These are phyloP conservation scores for Silvanus unidentatus DNA, from an alignment of 2,888 invertebrate genomes.

Conservation along the genomic window DNA sequence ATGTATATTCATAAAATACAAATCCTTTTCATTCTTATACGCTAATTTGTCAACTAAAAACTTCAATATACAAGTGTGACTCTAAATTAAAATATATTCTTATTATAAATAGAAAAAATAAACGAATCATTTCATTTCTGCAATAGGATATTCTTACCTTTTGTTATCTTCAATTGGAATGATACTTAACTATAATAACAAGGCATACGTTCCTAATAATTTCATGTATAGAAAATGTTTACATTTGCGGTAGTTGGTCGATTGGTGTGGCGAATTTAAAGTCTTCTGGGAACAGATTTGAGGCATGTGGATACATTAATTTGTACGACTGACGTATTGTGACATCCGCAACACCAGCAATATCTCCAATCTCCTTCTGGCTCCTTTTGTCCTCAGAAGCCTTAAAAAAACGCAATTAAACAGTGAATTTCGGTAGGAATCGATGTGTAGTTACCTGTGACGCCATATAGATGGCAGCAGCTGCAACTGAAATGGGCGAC, in stretches of 20 bases:
- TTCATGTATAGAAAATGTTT: conserved; percentile 19
- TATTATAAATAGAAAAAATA: no score
- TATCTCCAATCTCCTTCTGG: conserved; percentile 97
- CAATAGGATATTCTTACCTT: no score
- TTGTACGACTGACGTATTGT: conserved; percentile 97
- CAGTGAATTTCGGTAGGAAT: neutral
- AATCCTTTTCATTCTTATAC: no score
- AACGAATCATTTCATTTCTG: no score
- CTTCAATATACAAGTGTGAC: no score
- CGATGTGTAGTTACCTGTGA: no score
- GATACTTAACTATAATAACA: no score
- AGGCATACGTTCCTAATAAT: no score
- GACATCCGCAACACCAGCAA: conserved; percentile 97
- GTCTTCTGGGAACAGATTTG: conserved; percentile 89
- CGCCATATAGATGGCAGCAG: conserved; percentile 99
- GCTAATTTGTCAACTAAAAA: no score
- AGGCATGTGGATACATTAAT: conserved; percentile 91
- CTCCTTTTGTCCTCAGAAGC: conserved; percentile 90
- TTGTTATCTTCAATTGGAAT: no score
- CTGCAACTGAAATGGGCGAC: conserved; percentile 97
- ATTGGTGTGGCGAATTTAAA: conserved; percentile 94
- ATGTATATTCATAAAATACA: no score
- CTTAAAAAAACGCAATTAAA: conserved; percentile 43
- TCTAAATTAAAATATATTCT: no score
- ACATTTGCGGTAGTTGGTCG: conserved; percentile 87